Conservation (phyloP, 2,797 vertebrate species). For the Streptopelia turtur region DNA sequence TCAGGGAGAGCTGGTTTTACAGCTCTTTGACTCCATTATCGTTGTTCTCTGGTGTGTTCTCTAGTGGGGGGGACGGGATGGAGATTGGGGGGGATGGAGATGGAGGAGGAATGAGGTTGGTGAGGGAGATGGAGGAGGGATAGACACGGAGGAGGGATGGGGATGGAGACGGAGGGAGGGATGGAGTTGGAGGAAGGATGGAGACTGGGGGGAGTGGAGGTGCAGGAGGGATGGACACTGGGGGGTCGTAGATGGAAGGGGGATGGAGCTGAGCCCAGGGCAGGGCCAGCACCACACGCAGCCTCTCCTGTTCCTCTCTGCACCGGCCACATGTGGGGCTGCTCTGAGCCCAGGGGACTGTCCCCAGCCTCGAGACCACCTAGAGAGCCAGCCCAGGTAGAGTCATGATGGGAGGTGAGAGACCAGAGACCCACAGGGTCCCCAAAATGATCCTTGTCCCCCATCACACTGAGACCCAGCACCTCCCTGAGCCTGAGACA, state of each 20-base stretch:
- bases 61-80: neutral
- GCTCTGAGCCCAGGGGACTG: rapidly evolving
- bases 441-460: neutral
- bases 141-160: neutral
- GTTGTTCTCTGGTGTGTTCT: rapidly evolving
- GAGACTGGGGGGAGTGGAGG: neutral
- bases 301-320: neutral
- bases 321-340: rapidly evolving
- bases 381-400: rapidly evolving
- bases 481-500: neutral
- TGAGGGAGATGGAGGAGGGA: neutral
- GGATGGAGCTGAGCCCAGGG: neutral
- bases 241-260: neutral
- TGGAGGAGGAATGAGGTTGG: no score
- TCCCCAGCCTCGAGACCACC: neutral
- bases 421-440: neutral
- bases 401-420: neutral
- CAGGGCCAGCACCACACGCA: neutral
- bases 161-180: neutral
- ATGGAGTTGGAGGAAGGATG: neutral
- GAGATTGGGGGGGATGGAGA: no score
- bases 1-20: neutral
- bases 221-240: neutral
- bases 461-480: rapidly evolving
- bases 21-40: neutral